Evolutionary conservation across 2,888 invertebrate genomes (phyloP), one percentile per base, ranked within the genome.

Genomic region (Eristalis tenax): DNA sequence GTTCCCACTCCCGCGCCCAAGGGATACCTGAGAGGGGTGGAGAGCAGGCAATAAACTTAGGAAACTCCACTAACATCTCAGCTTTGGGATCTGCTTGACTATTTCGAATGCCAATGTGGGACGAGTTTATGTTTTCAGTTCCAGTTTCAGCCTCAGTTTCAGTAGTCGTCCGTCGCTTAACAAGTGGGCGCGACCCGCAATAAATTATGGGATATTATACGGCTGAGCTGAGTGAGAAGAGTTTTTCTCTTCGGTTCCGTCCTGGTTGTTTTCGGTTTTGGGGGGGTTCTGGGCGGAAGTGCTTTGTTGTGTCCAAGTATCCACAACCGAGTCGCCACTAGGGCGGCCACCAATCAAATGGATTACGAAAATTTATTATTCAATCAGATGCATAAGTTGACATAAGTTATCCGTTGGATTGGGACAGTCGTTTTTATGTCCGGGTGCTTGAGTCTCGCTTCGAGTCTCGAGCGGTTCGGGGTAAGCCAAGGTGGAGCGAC

Each of bases 311-410:
- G 26, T 74, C 56, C 57, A 38, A 56, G 59, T 23, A 70, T 38
- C n/a, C 26, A 26, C 26, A 26, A 3, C 26, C 38, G 18, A 69
- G 79, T 66, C 79, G 74, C 56, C 66, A 69, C 61, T 10, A 38
- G 61, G 68, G 73, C 66, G 68, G 68, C 50, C 50, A 4, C 61
- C 61, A 74, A 26, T 74, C 50, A 68, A 79, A 80, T 74, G 77
- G 68, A 82, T 76, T 57, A 64, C 22, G 40, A 70, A 23, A 50
- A 70, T 59, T 76, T 74, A 73, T 73, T 85, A 82, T 82, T 82
- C 82, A 77, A 77, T 85, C 82, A 82, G 82, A 63, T 71, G 50
- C 43, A 59, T 26, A 43, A 69, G 73, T 82, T 82, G 68, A 75
- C 68, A 74, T 74, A 73, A 68, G 68, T 68, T 74, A 66, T 73